Evolutionary conservation across 2,888 invertebrate genomes (phyloP), one percentile per base, ranked within the genome.

Genomic region (Drosophila phalerata): DNA sequence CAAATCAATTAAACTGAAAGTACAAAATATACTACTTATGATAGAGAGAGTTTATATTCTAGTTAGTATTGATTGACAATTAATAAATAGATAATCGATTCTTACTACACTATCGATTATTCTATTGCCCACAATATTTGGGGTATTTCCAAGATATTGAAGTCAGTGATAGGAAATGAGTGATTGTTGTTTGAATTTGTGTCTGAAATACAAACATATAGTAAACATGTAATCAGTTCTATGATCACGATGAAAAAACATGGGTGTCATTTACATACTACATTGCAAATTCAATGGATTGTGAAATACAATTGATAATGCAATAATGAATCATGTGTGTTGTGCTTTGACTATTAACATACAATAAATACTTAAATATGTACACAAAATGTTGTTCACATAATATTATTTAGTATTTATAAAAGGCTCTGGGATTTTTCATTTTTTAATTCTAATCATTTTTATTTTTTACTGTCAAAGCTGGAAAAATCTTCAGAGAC

Each of bases 271-370:
- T 48, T 19, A 34, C 19, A 55, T 49, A 49, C 19, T 51, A 51
- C 37, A 37, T 57, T 13, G 28, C 9, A 34, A 69, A 32, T 45
- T 47, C 13, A 22, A 10, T 37, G 37, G 30, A 70, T 71, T 71
- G 52, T 48, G 72, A 52, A 58, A 66, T 65, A 22, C 34, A 32
- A 52, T 57, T 73, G 66, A 73, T 71, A 72, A 66, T 34, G 53
- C 38, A 40, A 40, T 42, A 42, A 42, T 71, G 71, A 72, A 48
- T 71, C 71, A 71, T 40, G 22, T 11, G 25, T 9, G 5, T 22
- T 51, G 49, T 13, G 49, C 37, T 43, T 57, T 22, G 48, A 32
- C 30, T 19, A 49, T 22, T 17, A 19, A n/a, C 34, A 61, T 51
- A 34, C 25, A 48, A 34, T 34, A n/a, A 19, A n/a, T 22, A 22